Percentiles rank a stretch among this genome's conserved stretches.
phyloP scores from a whole-genome alignment of 1,140 invertebrate species.

The Pectinophora gossypiella region DNA sequence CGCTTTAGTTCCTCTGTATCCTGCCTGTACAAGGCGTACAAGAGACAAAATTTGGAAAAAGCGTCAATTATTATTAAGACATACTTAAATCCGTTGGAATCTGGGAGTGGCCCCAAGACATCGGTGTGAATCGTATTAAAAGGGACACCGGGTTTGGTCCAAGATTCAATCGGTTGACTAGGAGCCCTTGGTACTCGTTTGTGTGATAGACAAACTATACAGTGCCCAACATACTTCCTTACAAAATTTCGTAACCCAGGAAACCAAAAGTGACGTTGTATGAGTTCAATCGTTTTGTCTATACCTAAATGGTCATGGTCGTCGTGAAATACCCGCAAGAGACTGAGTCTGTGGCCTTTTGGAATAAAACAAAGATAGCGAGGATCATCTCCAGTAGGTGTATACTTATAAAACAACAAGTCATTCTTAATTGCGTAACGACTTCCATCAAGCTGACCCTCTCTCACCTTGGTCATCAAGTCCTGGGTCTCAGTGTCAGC shows the following conservation, averaged over 20 bases:
- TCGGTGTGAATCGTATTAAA: conserved; percentile 21
- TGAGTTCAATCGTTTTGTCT: conserved; percentile 19
- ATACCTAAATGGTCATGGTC: conserved; percentile 21
- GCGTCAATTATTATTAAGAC: conserved; percentile 14
- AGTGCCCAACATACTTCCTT: conserved; percentile 15
- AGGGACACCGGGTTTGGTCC: conserved; percentile 13
- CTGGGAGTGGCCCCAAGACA: conserved; percentile 15
- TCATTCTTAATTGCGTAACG: conserved; percentile 2
- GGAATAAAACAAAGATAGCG: conserved; percentile 7
- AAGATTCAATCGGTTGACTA: conserved; percentile 8
- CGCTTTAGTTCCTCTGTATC: conserved; percentile 4
- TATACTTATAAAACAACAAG: conserved; percentile 6
- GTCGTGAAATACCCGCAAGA: conserved; percentile 23
- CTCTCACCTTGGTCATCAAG: conserved; percentile 1
- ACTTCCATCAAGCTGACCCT: neutral
- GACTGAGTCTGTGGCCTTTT: conserved; percentile 12
- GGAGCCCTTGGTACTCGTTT: conserved; percentile 5
- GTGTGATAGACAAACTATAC: too few relatives aligned
- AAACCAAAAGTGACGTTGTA: conserved; percentile 10
- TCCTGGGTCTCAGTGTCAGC: conserved; percentile 3
- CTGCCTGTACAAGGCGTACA: conserved; percentile 3
- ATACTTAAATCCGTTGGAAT: conserved; percentile 4
- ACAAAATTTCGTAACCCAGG: conserved; percentile 17
- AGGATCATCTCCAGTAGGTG: neutral
- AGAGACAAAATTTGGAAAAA: conserved; percentile 8